A percentile compares a stretch with the other conserved stretches of the same genome.
Evolutionary conservation across 2,113 vertebrate genomes (phyloP).

Genomic region (Capreolus pygargus): DNA sequence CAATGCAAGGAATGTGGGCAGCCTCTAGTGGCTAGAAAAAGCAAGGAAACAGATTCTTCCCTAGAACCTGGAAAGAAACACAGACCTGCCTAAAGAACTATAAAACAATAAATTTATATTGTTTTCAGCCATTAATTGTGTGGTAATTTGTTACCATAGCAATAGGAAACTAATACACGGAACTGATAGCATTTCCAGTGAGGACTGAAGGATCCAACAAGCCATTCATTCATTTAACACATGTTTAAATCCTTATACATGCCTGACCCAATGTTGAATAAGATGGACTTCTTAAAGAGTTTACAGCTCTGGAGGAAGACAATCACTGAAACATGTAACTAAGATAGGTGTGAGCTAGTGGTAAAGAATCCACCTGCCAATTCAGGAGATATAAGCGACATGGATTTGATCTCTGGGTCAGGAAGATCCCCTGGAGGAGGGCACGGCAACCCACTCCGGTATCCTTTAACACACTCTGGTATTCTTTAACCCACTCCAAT

Average conservation of each 20-base stretch:
- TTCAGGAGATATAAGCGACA: background rate
- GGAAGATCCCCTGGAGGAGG: background rate
- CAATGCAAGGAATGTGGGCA: background rate
- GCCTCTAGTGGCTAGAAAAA: background rate
- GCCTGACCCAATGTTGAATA: background rate
- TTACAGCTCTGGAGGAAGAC: background rate
- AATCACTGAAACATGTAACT: background rate
- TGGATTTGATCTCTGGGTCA: background rate
- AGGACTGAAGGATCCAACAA: background rate
- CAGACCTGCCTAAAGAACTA: background rate
- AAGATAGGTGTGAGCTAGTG: background rate
- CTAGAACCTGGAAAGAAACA: background rate
- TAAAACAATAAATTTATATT: background rate
- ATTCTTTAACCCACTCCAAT: too few relatives aligned
- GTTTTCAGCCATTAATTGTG: background rate
- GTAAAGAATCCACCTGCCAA: background rate
- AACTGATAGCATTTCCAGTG: background rate
- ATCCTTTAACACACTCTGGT: background rate
- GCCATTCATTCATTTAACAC: background rate
- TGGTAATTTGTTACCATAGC: background rate
- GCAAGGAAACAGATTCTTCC: background rate
- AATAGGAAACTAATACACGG: background rate
- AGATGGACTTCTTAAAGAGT: background rate
- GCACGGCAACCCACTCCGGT: background rate
- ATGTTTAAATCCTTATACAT: background rate